phyloP scores from a whole-genome alignment of 1,140 invertebrate species.

The Gryon sp. region DNA sequence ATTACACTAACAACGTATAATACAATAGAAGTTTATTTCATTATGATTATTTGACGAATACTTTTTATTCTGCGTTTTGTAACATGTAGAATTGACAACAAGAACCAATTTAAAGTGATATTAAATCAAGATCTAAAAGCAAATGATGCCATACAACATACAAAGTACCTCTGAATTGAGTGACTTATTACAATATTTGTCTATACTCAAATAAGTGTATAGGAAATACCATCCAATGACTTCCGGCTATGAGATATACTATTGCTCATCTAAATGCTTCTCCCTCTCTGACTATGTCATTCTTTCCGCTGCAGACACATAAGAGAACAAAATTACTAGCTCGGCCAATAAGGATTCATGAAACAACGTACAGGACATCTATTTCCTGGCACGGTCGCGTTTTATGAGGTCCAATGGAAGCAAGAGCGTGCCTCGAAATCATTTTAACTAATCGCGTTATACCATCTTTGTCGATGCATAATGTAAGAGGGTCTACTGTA shows the following conservation, averaged over 20 bases:
- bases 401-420: conserved; percentile 58
- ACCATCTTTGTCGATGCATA: conserved; percentile 53
- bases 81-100: no score
- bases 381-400: conserved; percentile 55
- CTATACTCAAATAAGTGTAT: conserved; percentile 17
- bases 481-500: conserved; percentile 53
- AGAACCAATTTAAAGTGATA: no score
- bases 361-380: conserved; percentile 58
- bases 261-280: conserved; percentile 56
- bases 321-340: conserved; percentile 49
- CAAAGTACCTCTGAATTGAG: no score
- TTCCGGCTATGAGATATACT: conserved; percentile 51
- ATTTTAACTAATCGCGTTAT: conserved; percentile 52
- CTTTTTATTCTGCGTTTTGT: no score
- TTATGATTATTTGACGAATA: no score
- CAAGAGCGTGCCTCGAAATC: conserved; percentile 60
- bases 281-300: no score
- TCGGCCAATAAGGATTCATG: conserved; percentile 46
- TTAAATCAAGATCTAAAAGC: no score
- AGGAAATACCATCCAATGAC: conserved; percentile 32
- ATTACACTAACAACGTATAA: no score
- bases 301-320: conserved; percentile 49
- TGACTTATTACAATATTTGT: no score
- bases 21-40: no score
- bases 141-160: no score